These are phyloP conservation scores for Macropus fuliginosus DNA, from an alignment of 2,797 vertebrate species.

Conservation along the genomic window DNA sequence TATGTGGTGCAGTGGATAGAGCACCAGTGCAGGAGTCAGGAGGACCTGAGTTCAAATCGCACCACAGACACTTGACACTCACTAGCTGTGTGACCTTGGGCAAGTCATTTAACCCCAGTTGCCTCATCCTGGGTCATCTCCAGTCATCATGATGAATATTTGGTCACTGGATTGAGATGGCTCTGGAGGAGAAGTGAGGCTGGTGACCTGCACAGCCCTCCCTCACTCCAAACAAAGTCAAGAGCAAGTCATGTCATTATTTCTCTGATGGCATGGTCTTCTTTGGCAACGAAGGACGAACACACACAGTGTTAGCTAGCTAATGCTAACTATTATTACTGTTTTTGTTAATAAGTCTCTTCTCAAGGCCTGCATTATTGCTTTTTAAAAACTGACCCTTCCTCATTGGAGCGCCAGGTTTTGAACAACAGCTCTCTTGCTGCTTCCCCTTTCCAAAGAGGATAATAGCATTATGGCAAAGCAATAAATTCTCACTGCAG, in stretches of 20 bases:
- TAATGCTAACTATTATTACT: not conserved
- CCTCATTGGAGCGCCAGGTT: not conserved
- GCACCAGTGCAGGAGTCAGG: too few species aligned
- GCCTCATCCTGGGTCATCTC: too few species aligned
- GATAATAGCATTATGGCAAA: not conserved
- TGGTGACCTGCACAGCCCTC: too few species aligned
- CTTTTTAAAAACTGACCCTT: not conserved
- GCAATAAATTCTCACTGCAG: not conserved
- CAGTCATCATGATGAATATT: too few species aligned
- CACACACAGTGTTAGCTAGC: not conserved
- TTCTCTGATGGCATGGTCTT: too few species aligned
- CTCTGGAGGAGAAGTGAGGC: too few species aligned
- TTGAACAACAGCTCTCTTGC: not conserved
- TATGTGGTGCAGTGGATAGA: not conserved
- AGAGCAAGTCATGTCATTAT: too few species aligned
- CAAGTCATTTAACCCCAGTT: not conserved
- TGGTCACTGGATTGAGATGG: too few species aligned
- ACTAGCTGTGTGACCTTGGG: not conserved
- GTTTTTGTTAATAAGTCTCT: not conserved
- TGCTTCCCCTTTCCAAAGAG: not conserved
- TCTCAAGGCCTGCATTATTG: not conserved
- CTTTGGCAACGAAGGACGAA: too few species aligned
- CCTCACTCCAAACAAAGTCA: too few species aligned
- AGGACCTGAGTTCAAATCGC: too few species aligned
- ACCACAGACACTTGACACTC: too few species aligned